Percentiles rank a stretch among this genome's conserved stretches.
Evolutionary conservation across 2,797 vertebrate species (phyloP).

Genomic region (Argyrosomus regius): DNA sequence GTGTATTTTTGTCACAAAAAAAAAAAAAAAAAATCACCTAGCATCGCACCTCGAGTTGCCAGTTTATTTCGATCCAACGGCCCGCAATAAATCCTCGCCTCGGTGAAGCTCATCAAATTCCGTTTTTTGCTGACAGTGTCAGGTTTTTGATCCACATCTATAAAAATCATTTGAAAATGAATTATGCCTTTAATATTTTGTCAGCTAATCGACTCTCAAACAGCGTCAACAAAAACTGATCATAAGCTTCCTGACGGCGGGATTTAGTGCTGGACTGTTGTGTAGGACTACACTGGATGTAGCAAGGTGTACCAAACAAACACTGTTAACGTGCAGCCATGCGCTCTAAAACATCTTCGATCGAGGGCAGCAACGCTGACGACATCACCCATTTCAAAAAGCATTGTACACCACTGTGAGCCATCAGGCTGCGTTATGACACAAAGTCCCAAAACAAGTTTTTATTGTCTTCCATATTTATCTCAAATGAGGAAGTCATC

Average conservation of each 20-base stretch:
- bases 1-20: slow-evolving; percentile 21
- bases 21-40: background rate
- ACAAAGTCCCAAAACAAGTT: slow-evolving; percentile 41
- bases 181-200: background rate
- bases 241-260: background rate
- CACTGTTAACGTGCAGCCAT: background rate
- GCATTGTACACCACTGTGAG: background rate
- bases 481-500: slow-evolving; percentile 51
- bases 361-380: background rate
- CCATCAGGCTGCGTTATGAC: background rate
- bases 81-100: background rate
- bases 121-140: background rate
- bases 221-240: background rate
- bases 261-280: background rate
- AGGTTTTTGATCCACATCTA: background rate
- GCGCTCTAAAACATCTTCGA: background rate
- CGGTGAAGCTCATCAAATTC: background rate
- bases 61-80: background rate
- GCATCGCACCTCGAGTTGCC: background rate
- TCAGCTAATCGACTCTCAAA: background rate
- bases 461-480: slow-evolving; percentile 69
- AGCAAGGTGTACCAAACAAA: background rate
- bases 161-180: background rate
- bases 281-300: background rate
- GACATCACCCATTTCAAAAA: background rate